phyloP scores from a whole-genome alignment of 2,888 invertebrate species.

The Allygus modestus region DNA sequence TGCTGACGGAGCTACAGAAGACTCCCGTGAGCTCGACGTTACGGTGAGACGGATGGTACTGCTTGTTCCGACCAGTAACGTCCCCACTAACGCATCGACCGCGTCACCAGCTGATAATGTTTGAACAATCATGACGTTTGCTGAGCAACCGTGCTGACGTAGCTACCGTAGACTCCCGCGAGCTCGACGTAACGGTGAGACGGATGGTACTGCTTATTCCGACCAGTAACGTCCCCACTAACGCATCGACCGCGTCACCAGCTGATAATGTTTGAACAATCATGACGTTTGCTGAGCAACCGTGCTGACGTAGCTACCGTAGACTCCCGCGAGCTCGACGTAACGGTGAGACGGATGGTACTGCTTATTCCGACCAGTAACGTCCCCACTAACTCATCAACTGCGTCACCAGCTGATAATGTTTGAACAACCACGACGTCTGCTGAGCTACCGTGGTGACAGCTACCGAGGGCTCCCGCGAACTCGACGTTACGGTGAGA shows the following conservation, averaged over 20 bases:
- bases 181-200: too few species aligned
- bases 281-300: not conserved
- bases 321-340: not conserved
- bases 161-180: not conserved
- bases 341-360: too few species aligned
- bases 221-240: not conserved
- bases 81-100: not conserved
- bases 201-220: too few species aligned
- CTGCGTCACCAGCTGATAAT: too few species aligned
- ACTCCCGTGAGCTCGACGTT: too few species aligned
- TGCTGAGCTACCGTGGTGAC: conserved; percentile 2
- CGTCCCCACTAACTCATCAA: not conserved
- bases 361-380: conserved; percentile 2
- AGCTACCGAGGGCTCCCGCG: conserved; percentile 2
- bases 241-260: not conserved
- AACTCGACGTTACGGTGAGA: too few species aligned
- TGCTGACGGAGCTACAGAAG: not conserved
- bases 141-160: not conserved
- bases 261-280: too few species aligned
- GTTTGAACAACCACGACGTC: too few species aligned
- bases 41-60: too few species aligned
- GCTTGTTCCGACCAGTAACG: not conserved
- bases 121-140: too few species aligned
- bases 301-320: conserved; percentile 2
- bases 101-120: not conserved